Base-by-base conservation (phyloP, 2,113 vertebrate species). In the Ciconia maguari region DNA sequence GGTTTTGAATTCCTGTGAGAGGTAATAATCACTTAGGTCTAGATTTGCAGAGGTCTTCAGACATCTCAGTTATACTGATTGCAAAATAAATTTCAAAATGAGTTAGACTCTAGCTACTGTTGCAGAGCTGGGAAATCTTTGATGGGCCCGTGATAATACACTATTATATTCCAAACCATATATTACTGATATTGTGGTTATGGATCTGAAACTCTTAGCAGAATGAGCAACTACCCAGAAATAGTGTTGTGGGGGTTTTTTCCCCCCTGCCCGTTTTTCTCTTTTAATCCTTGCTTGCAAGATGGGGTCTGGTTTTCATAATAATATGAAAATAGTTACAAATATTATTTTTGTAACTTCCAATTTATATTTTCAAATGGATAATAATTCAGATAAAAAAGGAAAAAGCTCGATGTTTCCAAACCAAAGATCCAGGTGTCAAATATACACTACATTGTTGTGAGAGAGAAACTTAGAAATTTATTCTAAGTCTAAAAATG, bases 241-340 rank as follows among this genome's bases (percentile, higher is more conserved):
- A 69, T 7, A n/a, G 32, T 13, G 21, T 51, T 55, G 30, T 15
- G 7, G 1, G 1, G 4, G n/a, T 41, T 48, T 70, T 38, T 0
- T 4, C 49, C 24, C 20, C 2, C 2, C 18, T 18, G 13, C 34
- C 10, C 55, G 5, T 4, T 65, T 75, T 70, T 65, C 27, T 58
- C 9, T 77, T 87, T 60, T 69, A 88, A 51, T 60, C 21, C 41
- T 72, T 76, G 18, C 26, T 69, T 83, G 16, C 34, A 74, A 74
- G 29, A 54, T n/a, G 1, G 7, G 3, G 11, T 27, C 48, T 71
- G 20, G 15, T 68, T 91, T 91, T 87, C 13, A 51, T n/a, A 68
- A 84, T 21, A 57, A 55, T 42, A n/a, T 24, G 2, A 20, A 78
- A 82, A 72, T 64, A 20, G 13, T 70, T 61, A n/a, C 29, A 81